Conservation (phyloP, 2,888 invertebrate genomes). For the Lithosia quadra region DNA sequence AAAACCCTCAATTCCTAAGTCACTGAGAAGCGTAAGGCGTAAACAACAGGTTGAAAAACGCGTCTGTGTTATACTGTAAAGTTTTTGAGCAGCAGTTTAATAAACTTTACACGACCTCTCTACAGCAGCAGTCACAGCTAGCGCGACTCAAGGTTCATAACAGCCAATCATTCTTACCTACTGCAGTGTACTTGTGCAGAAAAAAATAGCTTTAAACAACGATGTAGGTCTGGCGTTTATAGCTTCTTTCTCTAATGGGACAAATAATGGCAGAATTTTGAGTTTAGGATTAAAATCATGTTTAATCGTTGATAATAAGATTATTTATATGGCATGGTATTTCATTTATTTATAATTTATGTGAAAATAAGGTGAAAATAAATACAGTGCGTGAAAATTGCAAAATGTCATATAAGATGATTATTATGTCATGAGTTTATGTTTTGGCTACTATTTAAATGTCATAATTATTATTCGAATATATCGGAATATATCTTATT, state of each 20-base stretch:
- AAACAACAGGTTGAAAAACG: background rate
- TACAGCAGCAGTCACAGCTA: background rate
- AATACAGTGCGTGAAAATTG: no score
- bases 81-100: background rate
- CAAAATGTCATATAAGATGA: background rate
- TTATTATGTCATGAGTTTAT: background rate
- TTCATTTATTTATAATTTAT: no score
- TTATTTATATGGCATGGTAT: background rate
- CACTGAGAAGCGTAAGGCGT: no score
- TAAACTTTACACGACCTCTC: background rate
- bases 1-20: no score
- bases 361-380: background rate
- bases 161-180: background rate
- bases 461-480: background rate
- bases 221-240: background rate
- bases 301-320: background rate
- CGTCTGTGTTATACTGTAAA: background rate
- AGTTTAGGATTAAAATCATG: background rate
- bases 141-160: background rate
- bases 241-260: background rate
- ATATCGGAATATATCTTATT: background rate
- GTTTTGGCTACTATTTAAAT: background rate
- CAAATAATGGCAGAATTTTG: background rate
- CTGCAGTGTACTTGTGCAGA: background rate
- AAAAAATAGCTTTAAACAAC: background rate